phyloP scores from a whole-genome alignment of 37 sponge, comb jelly and placozoan species.

The Mnemiopsis leidyi region DNA sequence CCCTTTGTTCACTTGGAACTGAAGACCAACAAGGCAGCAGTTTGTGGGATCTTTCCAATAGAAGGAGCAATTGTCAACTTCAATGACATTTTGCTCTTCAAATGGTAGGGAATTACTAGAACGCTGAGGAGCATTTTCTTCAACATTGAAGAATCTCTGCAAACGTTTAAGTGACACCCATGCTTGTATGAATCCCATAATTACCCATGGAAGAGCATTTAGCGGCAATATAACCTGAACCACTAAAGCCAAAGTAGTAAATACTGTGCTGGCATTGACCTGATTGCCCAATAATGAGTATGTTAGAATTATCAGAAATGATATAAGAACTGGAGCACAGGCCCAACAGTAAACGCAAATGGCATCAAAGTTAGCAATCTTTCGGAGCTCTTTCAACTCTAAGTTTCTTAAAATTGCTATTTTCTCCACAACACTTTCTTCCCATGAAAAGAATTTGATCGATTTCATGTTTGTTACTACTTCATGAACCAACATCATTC shows the following conservation, averaged over 20 bases:
- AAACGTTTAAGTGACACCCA: slow-evolving; percentile 93
- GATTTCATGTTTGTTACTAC: slow-evolving; percentile 8
- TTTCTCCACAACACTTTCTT: slow-evolving; percentile 73
- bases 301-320: slow-evolving; percentile 89
- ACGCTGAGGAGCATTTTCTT: slow-evolving; percentile 65
- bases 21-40: slow-evolving; percentile 22
- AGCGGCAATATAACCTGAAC: slow-evolving; percentile 89
- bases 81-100: slow-evolving; percentile 43
- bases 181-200: slow-evolving; percentile 92
- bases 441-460: slow-evolving; percentile 97
- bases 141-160: slow-evolving; percentile 74
- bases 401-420: slow-evolving; percentile 72
- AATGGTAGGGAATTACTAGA: not conserved
- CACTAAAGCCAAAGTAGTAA: slow-evolving; percentile 95
- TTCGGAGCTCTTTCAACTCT: slow-evolving; percentile 80
- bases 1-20: slow-evolving; percentile 69
- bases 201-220: slow-evolving; percentile 98
- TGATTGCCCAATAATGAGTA: slow-evolving; percentile 77
- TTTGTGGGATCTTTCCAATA: slow-evolving; percentile 16
- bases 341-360: slow-evolving; percentile 99
- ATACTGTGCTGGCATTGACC: slow-evolving; percentile 96
- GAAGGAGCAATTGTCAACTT: slow-evolving; percentile 61
- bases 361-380: slow-evolving; percentile 93
- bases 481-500: slow-evolving; percentile 78
- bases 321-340: slow-evolving; percentile 90